phyloP scores from a whole-genome alignment of 64 coral and sea anemone genomes.

The Trachythela sp. region DNA sequence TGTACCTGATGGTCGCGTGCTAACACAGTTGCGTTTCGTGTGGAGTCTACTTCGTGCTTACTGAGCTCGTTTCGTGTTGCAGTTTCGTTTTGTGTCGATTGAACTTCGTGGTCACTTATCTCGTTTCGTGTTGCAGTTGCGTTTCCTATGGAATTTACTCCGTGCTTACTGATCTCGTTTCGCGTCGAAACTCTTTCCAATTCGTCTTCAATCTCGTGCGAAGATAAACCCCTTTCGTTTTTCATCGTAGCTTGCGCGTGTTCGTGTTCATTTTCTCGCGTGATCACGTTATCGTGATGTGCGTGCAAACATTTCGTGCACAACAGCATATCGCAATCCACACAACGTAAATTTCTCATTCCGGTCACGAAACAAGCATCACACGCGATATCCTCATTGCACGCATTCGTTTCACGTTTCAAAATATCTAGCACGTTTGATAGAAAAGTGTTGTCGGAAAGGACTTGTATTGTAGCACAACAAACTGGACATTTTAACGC shows the following conservation, averaged over 20 bases:
- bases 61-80: neutral
- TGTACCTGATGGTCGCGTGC: neutral
- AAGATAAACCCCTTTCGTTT: neutral
- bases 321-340: constrained; percentile 1
- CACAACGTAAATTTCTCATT: neutral
- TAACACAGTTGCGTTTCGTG: neutral
- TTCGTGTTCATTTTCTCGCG: neutral
- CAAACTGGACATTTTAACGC: neutral
- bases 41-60: neutral
- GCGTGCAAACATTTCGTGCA: constrained; percentile 14
- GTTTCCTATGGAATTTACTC: neutral
- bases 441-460: neutral
- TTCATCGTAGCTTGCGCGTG: neutral
- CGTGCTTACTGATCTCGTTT: neutral
- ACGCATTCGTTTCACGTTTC: neutral
- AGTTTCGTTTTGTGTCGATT: neutral
- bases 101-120: neutral
- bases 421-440: neutral
- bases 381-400: neutral
- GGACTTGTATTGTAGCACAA: neutral
- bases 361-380: neutral
- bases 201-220: neutral
- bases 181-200: neutral
- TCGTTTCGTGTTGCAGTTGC: neutral
- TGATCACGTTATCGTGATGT: neutral